Percentiles rank a stretch among this genome's conserved stretches.
phyloP scores from a whole-genome alignment of 1,140 invertebrate genomes.

The Bactericera cockerelli region DNA sequence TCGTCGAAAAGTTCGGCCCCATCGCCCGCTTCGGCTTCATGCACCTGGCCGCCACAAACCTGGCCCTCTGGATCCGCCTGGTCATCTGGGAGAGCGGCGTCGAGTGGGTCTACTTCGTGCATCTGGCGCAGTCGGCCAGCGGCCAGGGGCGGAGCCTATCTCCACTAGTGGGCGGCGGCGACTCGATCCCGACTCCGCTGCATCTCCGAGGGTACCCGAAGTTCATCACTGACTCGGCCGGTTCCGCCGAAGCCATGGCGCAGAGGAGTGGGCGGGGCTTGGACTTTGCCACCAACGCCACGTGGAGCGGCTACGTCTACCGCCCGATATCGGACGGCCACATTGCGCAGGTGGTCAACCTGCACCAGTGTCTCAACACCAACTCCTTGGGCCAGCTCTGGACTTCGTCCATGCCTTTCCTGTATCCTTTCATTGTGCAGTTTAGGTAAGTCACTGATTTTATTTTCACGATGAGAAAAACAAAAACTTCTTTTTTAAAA shows the following conservation, averaged over 20 bases:
- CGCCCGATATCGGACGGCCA: slow-evolving; percentile 31
- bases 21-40: slow-evolving; percentile 40
- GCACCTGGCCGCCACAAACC: slow-evolving; percentile 42
- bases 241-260: slow-evolving; percentile 11
- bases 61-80: slow-evolving; percentile 42
- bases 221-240: slow-evolving; percentile 26
- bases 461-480: no score
- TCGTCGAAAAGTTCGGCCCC: slow-evolving; percentile 38
- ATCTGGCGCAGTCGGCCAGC: slow-evolving; percentile 28
- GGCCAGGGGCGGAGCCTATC: slow-evolving; percentile 17
- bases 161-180: slow-evolving; percentile 15
- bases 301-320: slow-evolving; percentile 17
- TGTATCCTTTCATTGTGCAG: slow-evolving; percentile 45
- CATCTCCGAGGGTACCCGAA: slow-evolving; percentile 32
- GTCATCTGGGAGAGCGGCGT: slow-evolving; percentile 41
- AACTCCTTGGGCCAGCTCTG: slow-evolving; percentile 41
- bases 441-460: slow-evolving; percentile 40
- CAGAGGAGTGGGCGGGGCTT: slow-evolving; percentile 21
- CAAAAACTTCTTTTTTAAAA: no score
- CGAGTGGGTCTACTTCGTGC: slow-evolving; percentile 37
- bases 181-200: slow-evolving; percentile 28
- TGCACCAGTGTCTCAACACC: slow-evolving; percentile 40
- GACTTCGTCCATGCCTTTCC: slow-evolving; percentile 41
- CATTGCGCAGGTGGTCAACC: slow-evolving; percentile 35
- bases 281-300: slow-evolving; percentile 8